These are phyloP conservation scores for Phacellophora camtschatica DNA, from an alignment of 30 jellyfish, hydroid and myxozoan species.

Conservation along the genomic window DNA sequence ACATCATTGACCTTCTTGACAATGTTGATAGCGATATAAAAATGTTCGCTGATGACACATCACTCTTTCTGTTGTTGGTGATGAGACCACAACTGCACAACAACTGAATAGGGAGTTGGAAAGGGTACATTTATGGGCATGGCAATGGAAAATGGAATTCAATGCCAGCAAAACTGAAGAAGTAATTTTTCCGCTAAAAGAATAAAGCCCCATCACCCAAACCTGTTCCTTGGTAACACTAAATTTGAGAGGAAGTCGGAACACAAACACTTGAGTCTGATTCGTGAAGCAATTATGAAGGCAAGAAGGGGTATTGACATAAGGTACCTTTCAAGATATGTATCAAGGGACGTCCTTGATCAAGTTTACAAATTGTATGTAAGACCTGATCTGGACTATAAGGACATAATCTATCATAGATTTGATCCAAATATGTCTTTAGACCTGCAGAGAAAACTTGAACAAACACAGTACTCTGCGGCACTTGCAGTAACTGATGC, in stretches of 20 bases:
- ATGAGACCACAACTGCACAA: neutral
- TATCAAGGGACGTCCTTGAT: neutral
- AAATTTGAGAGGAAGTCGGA: neutral
- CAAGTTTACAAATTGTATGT: too few relatives aligned
- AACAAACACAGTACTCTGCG: too few relatives aligned
- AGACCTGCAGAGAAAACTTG: neutral
- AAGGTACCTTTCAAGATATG: neutral
- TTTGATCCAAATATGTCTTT: neutral
- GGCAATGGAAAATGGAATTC: neutral
- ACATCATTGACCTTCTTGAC: neutral
- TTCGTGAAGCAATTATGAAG: neutral
- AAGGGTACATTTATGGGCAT: slow-evolving; percentile 2
- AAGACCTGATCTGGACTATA: neutral
- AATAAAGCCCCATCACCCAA: neutral
- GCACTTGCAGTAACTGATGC: neutral
- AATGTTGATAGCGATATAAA: neutral
- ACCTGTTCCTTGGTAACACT: neutral
- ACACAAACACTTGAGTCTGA: neutral
- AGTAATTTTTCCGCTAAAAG: neutral
- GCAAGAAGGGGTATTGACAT: neutral
- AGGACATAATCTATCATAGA: neutral
- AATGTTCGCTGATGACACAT: slow-evolving; percentile 12
- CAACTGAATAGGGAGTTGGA: neutral
- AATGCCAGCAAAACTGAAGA: neutral
- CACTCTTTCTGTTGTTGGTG: neutral